These are phyloP conservation scores for Isoperla grammatica DNA, from an alignment of 2,888 invertebrate genomes.

Conservation along the genomic window DNA sequence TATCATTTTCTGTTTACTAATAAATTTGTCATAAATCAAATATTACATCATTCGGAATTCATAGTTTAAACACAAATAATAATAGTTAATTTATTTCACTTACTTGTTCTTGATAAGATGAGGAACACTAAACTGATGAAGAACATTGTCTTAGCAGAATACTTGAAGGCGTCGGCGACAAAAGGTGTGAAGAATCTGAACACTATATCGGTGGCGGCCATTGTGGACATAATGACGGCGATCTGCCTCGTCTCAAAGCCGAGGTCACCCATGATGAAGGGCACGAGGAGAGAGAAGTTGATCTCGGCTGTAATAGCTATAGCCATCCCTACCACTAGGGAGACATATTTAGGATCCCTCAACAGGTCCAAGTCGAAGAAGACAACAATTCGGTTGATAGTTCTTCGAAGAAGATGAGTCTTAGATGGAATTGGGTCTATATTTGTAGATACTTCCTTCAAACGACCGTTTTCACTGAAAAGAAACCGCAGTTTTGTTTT, in stretches of 20 bases:
- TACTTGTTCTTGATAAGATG: slow-evolving; percentile 56
- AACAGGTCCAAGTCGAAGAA: slow-evolving; percentile 61
- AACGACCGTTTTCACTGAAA: too few relatives aligned
- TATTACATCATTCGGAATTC: too few relatives aligned
- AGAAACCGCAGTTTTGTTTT: too few relatives aligned
- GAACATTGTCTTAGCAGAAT: slow-evolving; percentile 59
- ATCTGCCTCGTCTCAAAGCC: slow-evolving; percentile 52
- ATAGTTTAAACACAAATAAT: too few relatives aligned
- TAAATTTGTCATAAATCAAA: too few relatives aligned
- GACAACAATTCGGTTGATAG: slow-evolving; percentile 47
- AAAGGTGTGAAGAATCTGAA: slow-evolving; percentile 60
- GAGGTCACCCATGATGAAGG: slow-evolving; percentile 61
- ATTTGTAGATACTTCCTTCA: too few relatives aligned
- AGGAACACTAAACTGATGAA: slow-evolving; percentile 55
- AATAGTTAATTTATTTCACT: too few relatives aligned
- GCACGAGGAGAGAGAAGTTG: slow-evolving; percentile 60
- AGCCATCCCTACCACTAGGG: slow-evolving; percentile 61
- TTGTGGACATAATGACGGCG: slow-evolving; percentile 56
- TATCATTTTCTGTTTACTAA: too few relatives aligned
- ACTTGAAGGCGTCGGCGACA: slow-evolving; percentile 57
- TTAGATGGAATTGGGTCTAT: too few relatives aligned
- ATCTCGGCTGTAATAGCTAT: slow-evolving; percentile 63
- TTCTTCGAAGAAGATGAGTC: too few relatives aligned
- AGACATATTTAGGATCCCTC: slow-evolving; percentile 61
- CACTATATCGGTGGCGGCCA: slow-evolving; percentile 57